Conservation (phyloP, 1,140 invertebrate species). For the Zaprionus inermis region DNA sequence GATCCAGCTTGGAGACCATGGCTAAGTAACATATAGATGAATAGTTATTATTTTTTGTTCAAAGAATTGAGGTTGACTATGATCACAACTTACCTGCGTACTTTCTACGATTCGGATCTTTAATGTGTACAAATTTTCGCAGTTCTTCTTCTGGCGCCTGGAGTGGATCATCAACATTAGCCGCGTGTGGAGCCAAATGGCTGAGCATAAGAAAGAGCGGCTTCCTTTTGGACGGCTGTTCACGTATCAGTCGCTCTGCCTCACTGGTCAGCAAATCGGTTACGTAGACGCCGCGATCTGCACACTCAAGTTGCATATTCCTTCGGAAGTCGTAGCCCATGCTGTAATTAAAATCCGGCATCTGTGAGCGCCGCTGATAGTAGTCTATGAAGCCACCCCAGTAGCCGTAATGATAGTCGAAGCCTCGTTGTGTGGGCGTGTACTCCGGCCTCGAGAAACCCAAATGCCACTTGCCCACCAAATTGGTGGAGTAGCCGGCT, state of each 20-base stretch:
- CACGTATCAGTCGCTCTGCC: slow-evolving; percentile 88
- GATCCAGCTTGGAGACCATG: slow-evolving; percentile 94
- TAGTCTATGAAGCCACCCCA: slow-evolving; percentile 93
- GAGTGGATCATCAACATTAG: slow-evolving; percentile 88
- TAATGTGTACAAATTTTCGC: slow-evolving; percentile 90
- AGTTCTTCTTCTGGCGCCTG: slow-evolving; percentile 92
- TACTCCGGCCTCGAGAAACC: slow-evolving; percentile 90
- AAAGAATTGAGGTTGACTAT: background rate
- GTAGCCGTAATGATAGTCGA: slow-evolving; percentile 93
- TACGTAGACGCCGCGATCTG: slow-evolving; percentile 88
- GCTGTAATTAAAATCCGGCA: slow-evolving; percentile 84
- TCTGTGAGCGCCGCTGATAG: slow-evolving; percentile 88
- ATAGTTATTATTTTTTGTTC: too few relatives aligned
- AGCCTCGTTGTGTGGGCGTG: slow-evolving; percentile 92
- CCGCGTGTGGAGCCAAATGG: slow-evolving; percentile 92
- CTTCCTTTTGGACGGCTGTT: slow-evolving; percentile 85
- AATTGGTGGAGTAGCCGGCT: slow-evolving; percentile 91
- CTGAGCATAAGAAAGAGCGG: slow-evolving; percentile 93
- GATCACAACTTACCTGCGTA: slow-evolving; percentile 89
- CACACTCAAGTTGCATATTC: slow-evolving; percentile 87
- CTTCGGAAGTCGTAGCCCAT: slow-evolving; percentile 89
- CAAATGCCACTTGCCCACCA: slow-evolving; percentile 97
- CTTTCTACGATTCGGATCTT: slow-evolving; percentile 88
- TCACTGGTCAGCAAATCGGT: slow-evolving; percentile 91
- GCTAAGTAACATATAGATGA: slow-evolving; percentile 84